Percentiles rank a stretch among this genome's conserved stretches.
phyloP scores from a whole-genome alignment of 1,140 invertebrate species.

The Ceratina calcarata region DNA sequence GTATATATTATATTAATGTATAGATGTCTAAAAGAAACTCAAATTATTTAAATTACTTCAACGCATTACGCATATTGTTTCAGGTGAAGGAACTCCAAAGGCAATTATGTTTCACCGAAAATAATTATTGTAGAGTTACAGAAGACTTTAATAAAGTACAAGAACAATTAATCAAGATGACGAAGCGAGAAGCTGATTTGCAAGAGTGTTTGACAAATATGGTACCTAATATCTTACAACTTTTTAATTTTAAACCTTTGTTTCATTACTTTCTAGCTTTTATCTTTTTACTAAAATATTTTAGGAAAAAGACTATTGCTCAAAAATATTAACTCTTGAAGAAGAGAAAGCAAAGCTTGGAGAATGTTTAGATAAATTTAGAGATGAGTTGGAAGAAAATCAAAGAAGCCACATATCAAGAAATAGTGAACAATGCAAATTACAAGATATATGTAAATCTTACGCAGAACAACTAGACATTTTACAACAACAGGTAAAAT shows the following conservation, averaged over 20 bases:
- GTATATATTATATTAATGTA: conserved; percentile 41
- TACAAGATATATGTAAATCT: conserved; percentile 54
- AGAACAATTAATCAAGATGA: conserved; percentile 56
- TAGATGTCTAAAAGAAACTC: not conserved
- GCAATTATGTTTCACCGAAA: conserved; percentile 58
- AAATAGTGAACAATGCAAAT: conserved; percentile 50
- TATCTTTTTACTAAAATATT: conserved; percentile 31
- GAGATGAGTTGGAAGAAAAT: conserved; percentile 59
- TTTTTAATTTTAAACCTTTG: not conserved
- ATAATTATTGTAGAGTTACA: conserved; percentile 61
- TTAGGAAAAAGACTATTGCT: conserved; percentile 64
- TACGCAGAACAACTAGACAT: conserved; percentile 56
- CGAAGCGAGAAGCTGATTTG: conserved; percentile 59
- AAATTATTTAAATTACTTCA: not conserved
- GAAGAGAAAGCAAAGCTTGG: conserved; percentile 47
- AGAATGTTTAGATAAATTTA: conserved; percentile 59
- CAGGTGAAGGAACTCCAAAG: conserved; percentile 58
- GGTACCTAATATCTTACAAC: conserved; percentile 48
- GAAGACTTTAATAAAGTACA: conserved; percentile 65
- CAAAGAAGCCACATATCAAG: conserved; percentile 56
- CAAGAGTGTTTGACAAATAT: conserved; percentile 62
- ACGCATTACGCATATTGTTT: conserved; percentile 38
- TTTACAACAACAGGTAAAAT: conserved; percentile 56
- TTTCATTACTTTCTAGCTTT: too few species aligned
- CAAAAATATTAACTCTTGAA: conserved; percentile 51